phyloP scores from a whole-genome alignment of 37 sponge, comb jelly and placozoan genomes.

The Spongilla lacustris region DNA sequence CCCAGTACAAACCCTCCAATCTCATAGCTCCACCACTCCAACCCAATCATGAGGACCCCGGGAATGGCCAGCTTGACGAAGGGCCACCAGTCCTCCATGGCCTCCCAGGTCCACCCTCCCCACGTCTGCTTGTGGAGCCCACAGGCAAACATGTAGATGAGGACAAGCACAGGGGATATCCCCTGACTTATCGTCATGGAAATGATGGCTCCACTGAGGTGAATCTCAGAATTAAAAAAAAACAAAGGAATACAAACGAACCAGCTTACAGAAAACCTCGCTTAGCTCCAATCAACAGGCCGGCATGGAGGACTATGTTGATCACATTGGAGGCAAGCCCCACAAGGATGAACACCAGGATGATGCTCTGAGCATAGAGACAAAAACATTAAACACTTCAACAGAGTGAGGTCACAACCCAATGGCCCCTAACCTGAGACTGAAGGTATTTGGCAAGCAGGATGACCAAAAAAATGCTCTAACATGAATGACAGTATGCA shows the following conservation, averaged over 20 bases:
- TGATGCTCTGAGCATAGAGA: conserved; percentile 20
- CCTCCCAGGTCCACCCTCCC: conserved; percentile 71
- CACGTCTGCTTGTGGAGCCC: conserved; percentile 65
- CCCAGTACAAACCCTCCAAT: conserved; percentile 54
- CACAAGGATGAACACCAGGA: conserved; percentile 25
- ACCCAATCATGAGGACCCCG: conserved; percentile 36
- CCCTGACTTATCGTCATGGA: conserved; percentile 18
- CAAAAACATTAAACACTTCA: too few species aligned
- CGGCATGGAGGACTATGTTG: conserved; percentile 3
- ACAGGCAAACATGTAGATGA: conserved; percentile 19
- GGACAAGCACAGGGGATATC: conserved; percentile 8
- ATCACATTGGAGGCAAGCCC: conserved; percentile 6
- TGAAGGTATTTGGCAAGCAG: background rate
- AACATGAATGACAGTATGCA: background rate
- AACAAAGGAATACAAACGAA: background rate
- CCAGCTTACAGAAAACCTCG: conserved; percentile 13
- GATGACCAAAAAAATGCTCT: background rate
- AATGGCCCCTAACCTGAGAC: background rate
- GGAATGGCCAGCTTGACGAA: conserved; percentile 59
- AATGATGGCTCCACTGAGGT: conserved; percentile 14
- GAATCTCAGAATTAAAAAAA: background rate
- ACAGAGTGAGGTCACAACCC: too few species aligned
- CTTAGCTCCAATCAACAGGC: conserved; percentile 14
- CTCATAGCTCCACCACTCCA: conserved; percentile 63
- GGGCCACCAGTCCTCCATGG: conserved; percentile 56